These are phyloP conservation scores for Cerastis rubricosa DNA, from an alignment of 2,888 invertebrate species.

Conservation along the genomic window DNA sequence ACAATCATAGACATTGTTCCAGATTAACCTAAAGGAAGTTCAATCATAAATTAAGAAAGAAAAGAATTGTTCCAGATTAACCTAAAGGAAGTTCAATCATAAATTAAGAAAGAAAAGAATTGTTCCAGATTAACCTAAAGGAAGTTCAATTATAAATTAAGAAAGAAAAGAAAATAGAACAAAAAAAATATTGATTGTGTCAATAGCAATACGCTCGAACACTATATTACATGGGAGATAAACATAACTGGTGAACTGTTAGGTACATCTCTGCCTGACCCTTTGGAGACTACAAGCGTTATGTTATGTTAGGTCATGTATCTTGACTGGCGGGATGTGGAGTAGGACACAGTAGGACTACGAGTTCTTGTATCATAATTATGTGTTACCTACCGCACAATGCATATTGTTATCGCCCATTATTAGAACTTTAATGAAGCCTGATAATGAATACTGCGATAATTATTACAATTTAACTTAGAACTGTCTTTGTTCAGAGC, in stretches of 20 bases:
- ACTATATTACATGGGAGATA: not conserved
- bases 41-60: too few relatives aligned
- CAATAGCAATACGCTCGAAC: not conserved
- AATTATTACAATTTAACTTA: conserved; percentile 17
- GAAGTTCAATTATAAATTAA: too few relatives aligned
- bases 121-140: too few relatives aligned
- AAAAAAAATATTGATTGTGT: too few relatives aligned
- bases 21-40: too few relatives aligned
- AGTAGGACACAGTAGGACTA: conserved; percentile 4
- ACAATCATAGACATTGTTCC: too few relatives aligned
- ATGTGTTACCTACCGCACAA: conserved; percentile 9
- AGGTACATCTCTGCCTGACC: not conserved
- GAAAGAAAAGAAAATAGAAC: too few relatives aligned
- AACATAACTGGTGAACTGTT: not conserved
- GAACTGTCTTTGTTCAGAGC: not conserved
- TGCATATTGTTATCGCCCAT: conserved; percentile 42
- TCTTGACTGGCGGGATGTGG: conserved; percentile 1
- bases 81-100: too few relatives aligned
- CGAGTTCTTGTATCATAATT: not conserved
- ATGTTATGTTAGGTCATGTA: not conserved
- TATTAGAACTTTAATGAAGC: conserved; percentile 49
- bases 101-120: too few relatives aligned
- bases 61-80: too few relatives aligned
- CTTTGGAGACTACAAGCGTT: not conserved
- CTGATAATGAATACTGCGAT: conserved; percentile 30